Conservation (phyloP, 1,140 invertebrate genomes). For the Orchesella cincta region DNA sequence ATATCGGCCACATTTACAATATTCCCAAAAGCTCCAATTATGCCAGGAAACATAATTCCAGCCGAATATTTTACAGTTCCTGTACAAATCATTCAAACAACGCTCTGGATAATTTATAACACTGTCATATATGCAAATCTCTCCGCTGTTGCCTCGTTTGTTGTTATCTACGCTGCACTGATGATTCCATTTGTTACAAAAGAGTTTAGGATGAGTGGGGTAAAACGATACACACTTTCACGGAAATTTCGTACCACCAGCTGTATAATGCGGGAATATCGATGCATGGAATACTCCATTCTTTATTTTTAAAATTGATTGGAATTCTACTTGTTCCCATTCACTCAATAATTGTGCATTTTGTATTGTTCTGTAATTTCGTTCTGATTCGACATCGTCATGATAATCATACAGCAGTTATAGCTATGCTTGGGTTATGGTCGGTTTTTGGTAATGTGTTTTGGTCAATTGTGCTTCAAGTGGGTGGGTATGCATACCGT, state of each 20-base stretch:
- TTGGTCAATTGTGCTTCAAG: neutral
- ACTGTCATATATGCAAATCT: too few relatives aligned
- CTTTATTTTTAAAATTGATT: neutral
- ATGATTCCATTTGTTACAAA: neutral
- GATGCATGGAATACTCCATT: neutral
- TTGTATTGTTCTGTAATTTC: neutral
- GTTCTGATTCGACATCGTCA: neutral
- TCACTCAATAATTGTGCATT: neutral
- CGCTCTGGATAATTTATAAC: too few relatives aligned
- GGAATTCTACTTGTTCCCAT: neutral
- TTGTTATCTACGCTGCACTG: neutral
- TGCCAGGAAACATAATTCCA: too few relatives aligned
- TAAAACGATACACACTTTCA: neutral
- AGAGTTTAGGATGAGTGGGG: neutral
- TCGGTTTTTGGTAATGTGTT: neutral
- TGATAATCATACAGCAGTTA: neutral
- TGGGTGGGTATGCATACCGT: neutral
- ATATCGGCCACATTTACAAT: too few relatives aligned
- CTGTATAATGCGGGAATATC: neutral
- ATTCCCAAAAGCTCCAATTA: too few relatives aligned
- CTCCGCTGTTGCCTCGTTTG: too few relatives aligned
- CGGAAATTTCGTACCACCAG: neutral
- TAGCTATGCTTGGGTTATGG: neutral
- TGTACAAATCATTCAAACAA: too few relatives aligned
- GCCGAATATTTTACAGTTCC: too few relatives aligned